Conservation (phyloP, 92 coral and sea anemone species). For the Meandrina meandrites region DNA sequence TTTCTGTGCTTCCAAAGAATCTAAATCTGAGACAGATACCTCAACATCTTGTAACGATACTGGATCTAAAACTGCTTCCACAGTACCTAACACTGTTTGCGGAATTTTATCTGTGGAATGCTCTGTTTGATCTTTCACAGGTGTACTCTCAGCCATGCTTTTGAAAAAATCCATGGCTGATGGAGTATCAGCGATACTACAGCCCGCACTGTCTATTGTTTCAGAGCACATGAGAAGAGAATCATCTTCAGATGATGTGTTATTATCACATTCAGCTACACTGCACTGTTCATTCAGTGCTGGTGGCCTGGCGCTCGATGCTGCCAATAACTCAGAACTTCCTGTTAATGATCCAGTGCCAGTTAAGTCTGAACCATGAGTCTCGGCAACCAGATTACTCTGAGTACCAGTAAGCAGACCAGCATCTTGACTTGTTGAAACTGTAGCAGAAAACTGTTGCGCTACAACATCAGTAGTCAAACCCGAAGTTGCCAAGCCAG, state of each 20-base stretch:
- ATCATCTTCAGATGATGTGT: constrained; percentile 86
- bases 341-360: background rate
- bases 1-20: background rate
- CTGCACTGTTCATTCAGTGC: constrained; percentile 4
- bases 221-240: constrained; percentile 81
- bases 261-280: constrained; percentile 60
- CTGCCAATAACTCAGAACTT: background rate
- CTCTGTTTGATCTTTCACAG: constrained; percentile 27
- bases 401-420: background rate
- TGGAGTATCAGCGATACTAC: constrained; percentile 52
- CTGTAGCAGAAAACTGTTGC: background rate
- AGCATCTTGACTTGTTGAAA: background rate
- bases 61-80: constrained; percentile 7
- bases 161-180: constrained; percentile 33
- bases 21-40: constrained; percentile 17
- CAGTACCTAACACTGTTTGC: background rate
- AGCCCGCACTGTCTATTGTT: constrained; percentile 67
- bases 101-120: background rate
- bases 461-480: constrained; percentile 41
- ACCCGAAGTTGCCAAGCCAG: constrained; percentile 46
- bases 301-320: background rate
- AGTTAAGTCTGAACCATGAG: background rate
- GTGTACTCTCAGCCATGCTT: constrained; percentile 38
- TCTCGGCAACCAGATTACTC: background rate
- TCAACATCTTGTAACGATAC: constrained; percentile 19